Evolutionary conservation across 2,888 invertebrate species (phyloP).

Genomic region (Aporophyla nigra): DNA sequence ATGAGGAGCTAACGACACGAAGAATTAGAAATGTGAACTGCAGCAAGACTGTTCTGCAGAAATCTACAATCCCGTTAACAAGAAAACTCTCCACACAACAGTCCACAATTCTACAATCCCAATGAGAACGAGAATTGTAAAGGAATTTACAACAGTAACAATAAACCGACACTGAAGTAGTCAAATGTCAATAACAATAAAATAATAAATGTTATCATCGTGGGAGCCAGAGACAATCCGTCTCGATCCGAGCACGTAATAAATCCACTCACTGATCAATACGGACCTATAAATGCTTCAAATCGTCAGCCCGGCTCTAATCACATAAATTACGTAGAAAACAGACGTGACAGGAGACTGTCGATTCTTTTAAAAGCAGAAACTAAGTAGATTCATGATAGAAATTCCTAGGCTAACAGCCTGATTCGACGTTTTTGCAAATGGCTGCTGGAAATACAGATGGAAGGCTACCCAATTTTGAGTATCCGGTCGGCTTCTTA

Average conservation of each 20-base stretch:
- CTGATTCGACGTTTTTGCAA: not conserved
- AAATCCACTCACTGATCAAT: constrained; percentile 87
- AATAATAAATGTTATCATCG: constrained; percentile 74
- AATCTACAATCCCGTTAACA: not conserved
- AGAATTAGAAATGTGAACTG: too few species aligned
- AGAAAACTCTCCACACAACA: not conserved
- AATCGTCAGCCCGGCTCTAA: constrained; percentile 74
- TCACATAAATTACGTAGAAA: constrained; percentile 56
- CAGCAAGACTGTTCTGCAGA: too few species aligned
- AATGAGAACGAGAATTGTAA: constrained; percentile 16
- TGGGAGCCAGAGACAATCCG: constrained; percentile 76
- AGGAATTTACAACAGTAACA: constrained; percentile 63
- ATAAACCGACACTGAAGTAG: constrained; percentile 60
- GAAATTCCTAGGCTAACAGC: not conserved
- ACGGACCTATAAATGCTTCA: constrained; percentile 84
- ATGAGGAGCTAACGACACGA: too few species aligned
- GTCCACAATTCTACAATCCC: not conserved
- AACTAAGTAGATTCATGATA: not conserved
- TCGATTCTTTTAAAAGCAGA: not conserved
- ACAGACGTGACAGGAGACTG: constrained; percentile 46
- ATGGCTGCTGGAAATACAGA: not conserved
- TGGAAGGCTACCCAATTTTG: too few species aligned
- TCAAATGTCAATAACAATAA: constrained; percentile 70
- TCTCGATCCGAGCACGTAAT: constrained; percentile 76
- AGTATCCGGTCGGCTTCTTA: not conserved